phyloP scores from a whole-genome alignment of 1,140 invertebrate species.

The Hermatobates lingyangjiaoensis region DNA sequence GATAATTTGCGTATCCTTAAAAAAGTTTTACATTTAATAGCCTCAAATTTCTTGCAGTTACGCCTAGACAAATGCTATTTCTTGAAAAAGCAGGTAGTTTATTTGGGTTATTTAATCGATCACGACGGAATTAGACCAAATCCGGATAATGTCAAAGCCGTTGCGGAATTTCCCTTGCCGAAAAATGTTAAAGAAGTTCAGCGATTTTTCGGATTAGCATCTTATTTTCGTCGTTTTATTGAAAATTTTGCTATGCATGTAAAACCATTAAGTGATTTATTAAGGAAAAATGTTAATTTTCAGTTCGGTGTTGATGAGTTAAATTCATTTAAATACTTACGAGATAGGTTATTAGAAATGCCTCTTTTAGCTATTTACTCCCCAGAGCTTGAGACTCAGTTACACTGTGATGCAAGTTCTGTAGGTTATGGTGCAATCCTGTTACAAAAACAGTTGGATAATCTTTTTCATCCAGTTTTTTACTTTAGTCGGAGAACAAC shows the following conservation, averaged over 20 bases:
- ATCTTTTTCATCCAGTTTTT: not conserved
- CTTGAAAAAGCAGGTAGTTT: conserved; percentile 10
- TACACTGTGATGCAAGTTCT: not conserved
- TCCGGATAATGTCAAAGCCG: not conserved
- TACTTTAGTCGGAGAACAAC: not conserved
- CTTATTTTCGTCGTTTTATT: not conserved
- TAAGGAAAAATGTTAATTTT: conserved; percentile 16
- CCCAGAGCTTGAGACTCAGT: not conserved
- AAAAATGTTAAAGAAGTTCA: not conserved
- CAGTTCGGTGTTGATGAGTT: not conserved
- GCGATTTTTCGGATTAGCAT: not conserved
- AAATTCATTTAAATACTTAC: conserved; percentile 1
- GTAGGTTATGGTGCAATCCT: conserved; percentile 1
- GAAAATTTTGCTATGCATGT: not conserved
- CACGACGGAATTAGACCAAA: not conserved
- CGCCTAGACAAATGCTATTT: conserved; percentile 12
- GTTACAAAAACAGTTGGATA: not conserved
- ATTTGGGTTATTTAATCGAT: conserved; percentile 3
- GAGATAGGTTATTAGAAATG: not conserved
- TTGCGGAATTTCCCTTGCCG: not conserved
- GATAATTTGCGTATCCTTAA: conserved; percentile 1
- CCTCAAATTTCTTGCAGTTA: not conserved
- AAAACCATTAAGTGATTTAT: conserved; percentile 17
- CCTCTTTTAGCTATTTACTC: conserved; percentile 1
- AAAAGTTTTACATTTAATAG: not conserved